These are phyloP conservation scores for Drosophila aff. DNA, from an alignment of 1,140 invertebrate genomes.

Conservation along the genomic window DNA sequence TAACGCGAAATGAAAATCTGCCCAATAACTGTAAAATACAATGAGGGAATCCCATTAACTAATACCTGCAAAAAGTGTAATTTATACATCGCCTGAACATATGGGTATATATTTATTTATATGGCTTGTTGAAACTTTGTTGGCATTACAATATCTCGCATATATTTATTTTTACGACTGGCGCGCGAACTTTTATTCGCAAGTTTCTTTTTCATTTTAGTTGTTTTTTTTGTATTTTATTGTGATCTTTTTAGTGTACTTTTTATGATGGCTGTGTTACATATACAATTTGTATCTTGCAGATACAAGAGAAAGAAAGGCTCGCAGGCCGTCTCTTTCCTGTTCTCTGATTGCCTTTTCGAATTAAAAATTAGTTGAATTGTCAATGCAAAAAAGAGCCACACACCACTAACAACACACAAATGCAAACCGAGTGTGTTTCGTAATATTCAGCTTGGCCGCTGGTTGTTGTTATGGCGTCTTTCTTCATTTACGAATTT, in stretches of 20 bases:
- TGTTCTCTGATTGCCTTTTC: constrained; percentile 68
- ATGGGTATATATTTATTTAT: constrained; percentile 16
- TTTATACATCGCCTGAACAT: constrained; percentile 28
- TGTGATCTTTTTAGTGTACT: constrained; percentile 35
- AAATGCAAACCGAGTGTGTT: constrained; percentile 51
- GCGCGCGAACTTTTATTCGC: constrained; percentile 69
- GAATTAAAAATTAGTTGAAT: constrained; percentile 82
- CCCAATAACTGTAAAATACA: constrained; percentile 29
- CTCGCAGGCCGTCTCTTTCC: constrained; percentile 35
- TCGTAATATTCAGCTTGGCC: constrained; percentile 63
- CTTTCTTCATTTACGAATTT: constrained; percentile 81
- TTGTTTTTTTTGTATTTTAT: constrained; percentile 19
- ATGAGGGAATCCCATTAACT: constrained; percentile 20
- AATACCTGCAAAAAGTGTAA: constrained; percentile 9
- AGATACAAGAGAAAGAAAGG: constrained; percentile 39
- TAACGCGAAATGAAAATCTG: constrained; percentile 19
- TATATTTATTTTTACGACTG: constrained; percentile 61
- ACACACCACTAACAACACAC: constrained; percentile 14
- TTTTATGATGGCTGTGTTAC: constrained; percentile 35
- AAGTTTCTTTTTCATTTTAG: constrained; percentile 43
- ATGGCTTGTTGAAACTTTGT: constrained; percentile 42
- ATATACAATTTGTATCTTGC: constrained; percentile 50
- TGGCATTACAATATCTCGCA: constrained; percentile 69
- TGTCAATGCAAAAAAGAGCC: constrained; percentile 58
- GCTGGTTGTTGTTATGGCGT: constrained; percentile 51